Evolutionary conservation across 2,113 vertebrate species (phyloP), one percentile per base, ranked within the genome.

Genomic region (Paratilapia polleni): DNA sequence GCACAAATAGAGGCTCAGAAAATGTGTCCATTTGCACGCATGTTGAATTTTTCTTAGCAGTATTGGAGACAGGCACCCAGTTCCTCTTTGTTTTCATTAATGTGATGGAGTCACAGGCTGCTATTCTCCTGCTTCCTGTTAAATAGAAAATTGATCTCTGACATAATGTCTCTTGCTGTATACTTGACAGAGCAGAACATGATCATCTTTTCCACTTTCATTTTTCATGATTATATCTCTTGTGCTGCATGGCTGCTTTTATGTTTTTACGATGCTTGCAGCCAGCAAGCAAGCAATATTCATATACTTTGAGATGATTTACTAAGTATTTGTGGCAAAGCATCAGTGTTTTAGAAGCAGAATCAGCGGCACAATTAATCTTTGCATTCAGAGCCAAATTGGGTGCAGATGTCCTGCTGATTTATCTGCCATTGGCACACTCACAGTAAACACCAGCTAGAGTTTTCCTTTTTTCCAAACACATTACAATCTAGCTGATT

Each of bases 321-420:
- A 34, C 34, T 9, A 85, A 57, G 41, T 19, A 20, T 59, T 83
- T 24, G 28, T 85, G 49, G 77, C 34, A 54, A 73, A 22, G 11
- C 8, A 1, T 76, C 57, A 22, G 11, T 49, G 28, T 62, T 83
- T 82, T n/a, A 73, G 19, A 79, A 81, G 47, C n/a, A 28, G 74
- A 68, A 84, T 86, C 82, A 24, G 58, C 80, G 54, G 74, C 31
- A 41, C 13, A 41, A 13, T 68, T 47, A 47, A 17, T 49, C 36
- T n/a, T 49, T 70, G 13, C 31, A 6, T 57, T 74, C 38, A 86
- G 43, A 89, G 43, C 75, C 86, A 87, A 85, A 83, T 36, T 87
- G 43, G 38, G 31, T 54, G 43, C 82, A 87, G 56, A 78, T 87
- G 82, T 19, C 59, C 49, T 58, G 26, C 38, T 78, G 61, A 88